Evolutionary conservation across 2,888 invertebrate genomes (phyloP).

Genomic region (Disparrhopalites patrizii): DNA sequence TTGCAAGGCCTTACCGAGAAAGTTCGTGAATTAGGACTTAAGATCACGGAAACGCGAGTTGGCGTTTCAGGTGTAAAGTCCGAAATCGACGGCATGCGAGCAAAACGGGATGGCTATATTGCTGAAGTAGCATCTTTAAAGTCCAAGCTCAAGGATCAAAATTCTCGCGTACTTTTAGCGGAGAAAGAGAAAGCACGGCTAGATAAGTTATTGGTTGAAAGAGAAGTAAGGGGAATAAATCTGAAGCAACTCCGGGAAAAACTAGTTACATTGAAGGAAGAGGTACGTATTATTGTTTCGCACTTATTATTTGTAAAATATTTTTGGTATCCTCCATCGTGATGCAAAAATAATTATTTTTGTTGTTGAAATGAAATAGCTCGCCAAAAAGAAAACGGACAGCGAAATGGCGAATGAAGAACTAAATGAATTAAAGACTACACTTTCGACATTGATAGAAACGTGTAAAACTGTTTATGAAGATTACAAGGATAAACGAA

Average conservation of each 20-base stretch:
- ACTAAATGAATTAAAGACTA: slow-evolving; percentile 46
- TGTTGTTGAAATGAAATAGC: slow-evolving; percentile 47
- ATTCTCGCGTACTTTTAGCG: slow-evolving; percentile 69
- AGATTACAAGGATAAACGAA: slow-evolving; percentile 48
- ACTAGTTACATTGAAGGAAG: slow-evolving; percentile 69
- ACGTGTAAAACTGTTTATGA: slow-evolving; percentile 49
- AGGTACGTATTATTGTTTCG: slow-evolving; percentile 51
- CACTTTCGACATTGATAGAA: slow-evolving; percentile 47
- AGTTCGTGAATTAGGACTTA: slow-evolving; percentile 73
- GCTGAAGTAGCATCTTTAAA: slow-evolving; percentile 79
- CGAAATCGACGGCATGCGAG: slow-evolving; percentile 91
- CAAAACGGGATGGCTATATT: slow-evolving; percentile 86
- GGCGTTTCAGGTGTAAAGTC: slow-evolving; percentile 87
- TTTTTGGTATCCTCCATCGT: background rate
- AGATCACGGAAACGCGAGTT: slow-evolving; percentile 76
- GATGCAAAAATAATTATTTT: background rate
- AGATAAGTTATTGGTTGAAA: slow-evolving; percentile 47
- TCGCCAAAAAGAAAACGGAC: slow-evolving; percentile 58
- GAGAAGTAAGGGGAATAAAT: slow-evolving; percentile 58
- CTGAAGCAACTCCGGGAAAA: slow-evolving; percentile 67
- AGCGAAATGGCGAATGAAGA: slow-evolving; percentile 48
- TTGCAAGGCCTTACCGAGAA: slow-evolving; percentile 61
- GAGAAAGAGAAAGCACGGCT: slow-evolving; percentile 68
- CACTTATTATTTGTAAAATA: slow-evolving; percentile 16
- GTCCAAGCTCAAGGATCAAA: slow-evolving; percentile 76